Evolutionary conservation across 2,113 vertebrate genomes (phyloP).

Genomic region (Phoenicopterus ruber): DNA sequence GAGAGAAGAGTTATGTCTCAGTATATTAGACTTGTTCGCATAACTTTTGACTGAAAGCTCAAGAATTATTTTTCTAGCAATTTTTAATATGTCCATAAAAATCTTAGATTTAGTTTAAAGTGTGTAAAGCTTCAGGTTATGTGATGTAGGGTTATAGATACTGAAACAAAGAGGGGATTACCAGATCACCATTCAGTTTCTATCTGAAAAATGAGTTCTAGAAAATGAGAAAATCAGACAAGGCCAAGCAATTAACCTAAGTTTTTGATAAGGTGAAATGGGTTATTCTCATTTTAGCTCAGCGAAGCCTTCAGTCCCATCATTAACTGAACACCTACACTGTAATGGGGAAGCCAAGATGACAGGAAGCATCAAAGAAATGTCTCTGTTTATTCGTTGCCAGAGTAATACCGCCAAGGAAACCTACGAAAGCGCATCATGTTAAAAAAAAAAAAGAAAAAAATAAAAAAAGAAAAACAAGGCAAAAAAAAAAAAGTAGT

Average conservation of each 20-base stretch:
- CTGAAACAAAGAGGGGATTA: neutral
- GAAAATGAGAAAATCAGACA: constrained; percentile 39
- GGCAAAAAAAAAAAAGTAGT: neutral
- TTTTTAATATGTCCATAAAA: neutral
- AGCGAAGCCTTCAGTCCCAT: neutral
- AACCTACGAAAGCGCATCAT: neutral
- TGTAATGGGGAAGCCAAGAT: neutral
- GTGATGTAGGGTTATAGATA: neutral
- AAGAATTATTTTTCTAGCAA: neutral
- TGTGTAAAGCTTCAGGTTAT: neutral
- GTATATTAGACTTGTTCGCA: neutral
- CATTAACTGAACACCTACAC: constrained; percentile 1
- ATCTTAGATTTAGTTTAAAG: neutral
- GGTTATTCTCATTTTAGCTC: neutral
- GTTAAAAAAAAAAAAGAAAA: neutral
- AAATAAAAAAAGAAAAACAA: neutral
- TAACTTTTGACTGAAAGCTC: neutral
- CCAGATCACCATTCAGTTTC: neutral
- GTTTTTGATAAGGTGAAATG: neutral
- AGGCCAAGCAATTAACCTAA: constrained; percentile 51
- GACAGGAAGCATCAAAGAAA: neutral
- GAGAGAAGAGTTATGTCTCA: neutral
- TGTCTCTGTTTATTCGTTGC: neutral
- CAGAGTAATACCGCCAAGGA: neutral
- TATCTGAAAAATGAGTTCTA: constrained; percentile 33